These are phyloP conservation scores for Chrosomus eos DNA, from an alignment of 2,797 vertebrate genomes.

Conservation along the genomic window DNA sequence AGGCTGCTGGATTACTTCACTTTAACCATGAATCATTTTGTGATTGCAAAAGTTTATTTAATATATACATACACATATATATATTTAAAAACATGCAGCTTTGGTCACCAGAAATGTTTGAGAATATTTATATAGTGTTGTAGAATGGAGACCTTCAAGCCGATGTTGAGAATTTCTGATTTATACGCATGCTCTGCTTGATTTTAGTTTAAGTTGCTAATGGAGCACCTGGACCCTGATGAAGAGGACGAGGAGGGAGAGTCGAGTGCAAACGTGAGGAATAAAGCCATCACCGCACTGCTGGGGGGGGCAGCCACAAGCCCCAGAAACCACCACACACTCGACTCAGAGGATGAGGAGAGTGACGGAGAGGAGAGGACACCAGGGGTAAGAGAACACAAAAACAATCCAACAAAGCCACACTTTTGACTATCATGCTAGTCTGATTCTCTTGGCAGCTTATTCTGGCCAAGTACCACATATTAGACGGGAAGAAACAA, in stretches of 20 bases:
- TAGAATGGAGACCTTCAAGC: not conserved
- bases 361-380: conserved; percentile 94
- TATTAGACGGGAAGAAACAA: not conserved
- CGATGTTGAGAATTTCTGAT: not conserved
- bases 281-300: conserved; percentile 98
- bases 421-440: not conserved
- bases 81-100: too few species aligned
- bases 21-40: too few species aligned
- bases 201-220: conserved; percentile 92
- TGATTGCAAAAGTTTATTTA: too few species aligned
- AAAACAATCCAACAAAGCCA: not conserved
- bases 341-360: conserved; percentile 93
- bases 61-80: too few species aligned
- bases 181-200: conserved; percentile 7
- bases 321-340: conserved; percentile 82
- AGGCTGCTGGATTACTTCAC: not conserved
- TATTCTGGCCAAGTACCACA: not conserved
- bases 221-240: conserved; percentile 97
- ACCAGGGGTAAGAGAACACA: conserved; percentile 86
- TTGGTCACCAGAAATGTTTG: not conserved
- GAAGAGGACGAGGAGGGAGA: conserved; percentile 98
- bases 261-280: conserved; percentile 93
- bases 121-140: not conserved
- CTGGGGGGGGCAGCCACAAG: conserved; percentile 85
- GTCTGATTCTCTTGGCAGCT: not conserved